Conservation (phyloP, 2,888 invertebrate species). For the Mesochorus sp. region DNA sequence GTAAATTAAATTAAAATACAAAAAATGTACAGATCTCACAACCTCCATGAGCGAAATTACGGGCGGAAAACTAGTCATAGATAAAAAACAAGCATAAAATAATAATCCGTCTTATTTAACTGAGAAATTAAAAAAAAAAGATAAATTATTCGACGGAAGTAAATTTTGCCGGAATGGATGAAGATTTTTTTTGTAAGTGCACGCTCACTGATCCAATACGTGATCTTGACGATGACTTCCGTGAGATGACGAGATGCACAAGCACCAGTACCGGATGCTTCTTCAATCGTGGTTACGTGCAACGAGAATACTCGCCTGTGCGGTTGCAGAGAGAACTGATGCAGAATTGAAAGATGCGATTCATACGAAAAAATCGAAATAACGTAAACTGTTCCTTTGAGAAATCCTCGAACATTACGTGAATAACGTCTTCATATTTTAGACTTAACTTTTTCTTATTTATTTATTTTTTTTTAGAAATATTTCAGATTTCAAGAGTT, state of each 20-base stretch:
- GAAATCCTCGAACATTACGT: too few species aligned
- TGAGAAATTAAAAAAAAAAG: neutral
- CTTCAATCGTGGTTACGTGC: neutral
- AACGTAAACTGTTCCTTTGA: neutral
- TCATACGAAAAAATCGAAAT: neutral
- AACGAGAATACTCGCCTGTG: neutral
- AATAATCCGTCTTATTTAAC: neutral
- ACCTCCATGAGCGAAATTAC: too few species aligned
- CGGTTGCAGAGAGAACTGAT: neutral
- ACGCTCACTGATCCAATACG: constrained; percentile 41
- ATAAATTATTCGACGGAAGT: neutral
- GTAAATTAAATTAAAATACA: too few species aligned
- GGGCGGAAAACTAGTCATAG: too few species aligned
- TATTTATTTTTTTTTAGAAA: too few species aligned
- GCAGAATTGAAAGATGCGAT: neutral
- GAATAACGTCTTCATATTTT: too few species aligned
- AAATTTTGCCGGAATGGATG: neutral
- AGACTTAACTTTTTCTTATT: too few species aligned
- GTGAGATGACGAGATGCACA: constrained; percentile 19
- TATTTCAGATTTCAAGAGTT: too few species aligned
- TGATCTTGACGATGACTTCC: constrained; percentile 38
- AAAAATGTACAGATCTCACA: too few species aligned
- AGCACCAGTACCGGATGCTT: neutral
- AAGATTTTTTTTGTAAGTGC: constrained; percentile 10
- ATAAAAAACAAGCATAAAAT: too few species aligned